Conservation (phyloP, 2,888 invertebrate genomes). For the Leucozona laternaria region DNA sequence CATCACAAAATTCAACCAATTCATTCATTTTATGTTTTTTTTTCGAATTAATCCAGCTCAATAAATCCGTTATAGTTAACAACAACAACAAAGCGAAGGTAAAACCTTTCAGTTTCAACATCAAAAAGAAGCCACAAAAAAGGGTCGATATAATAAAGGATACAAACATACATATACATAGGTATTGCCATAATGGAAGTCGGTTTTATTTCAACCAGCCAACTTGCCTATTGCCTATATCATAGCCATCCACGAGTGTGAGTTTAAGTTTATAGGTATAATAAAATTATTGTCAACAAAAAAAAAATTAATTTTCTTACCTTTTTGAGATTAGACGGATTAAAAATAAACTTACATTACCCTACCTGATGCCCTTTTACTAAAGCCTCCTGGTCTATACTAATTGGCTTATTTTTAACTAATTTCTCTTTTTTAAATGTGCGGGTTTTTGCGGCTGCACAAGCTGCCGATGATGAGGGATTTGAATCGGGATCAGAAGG, state of each 20-base stretch:
- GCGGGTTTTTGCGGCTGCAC: constrained; percentile 16
- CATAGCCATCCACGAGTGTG: neutral
- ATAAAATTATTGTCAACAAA: constrained; percentile 10
- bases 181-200: constrained; percentile 14
- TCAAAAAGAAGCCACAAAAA: constrained; percentile 63
- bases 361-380: neutral
- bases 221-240: neutral
- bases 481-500: neutral
- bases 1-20: constrained; percentile 42
- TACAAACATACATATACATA: neutral
- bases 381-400: neutral
- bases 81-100: constrained; percentile 9
- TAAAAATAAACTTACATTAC: neutral
- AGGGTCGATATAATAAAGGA: constrained; percentile 27
- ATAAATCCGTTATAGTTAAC: constrained; percentile 48
- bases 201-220: neutral
- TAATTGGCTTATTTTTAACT: constrained; percentile 30
- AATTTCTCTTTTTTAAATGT: neutral
- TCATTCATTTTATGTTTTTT: constrained; percentile 32
- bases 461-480: constrained; percentile 10
- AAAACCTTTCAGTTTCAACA: constrained; percentile 26
- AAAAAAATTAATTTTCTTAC: neutral
- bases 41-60: constrained; percentile 56
- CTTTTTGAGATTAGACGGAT: constrained; percentile 19
- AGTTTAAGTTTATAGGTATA: neutral